A percentile compares a stretch with the other conserved stretches of the same genome.
phyloP scores from a whole-genome alignment of 2,113 vertebrate genomes.

The Macroglossus sobrinus region DNA sequence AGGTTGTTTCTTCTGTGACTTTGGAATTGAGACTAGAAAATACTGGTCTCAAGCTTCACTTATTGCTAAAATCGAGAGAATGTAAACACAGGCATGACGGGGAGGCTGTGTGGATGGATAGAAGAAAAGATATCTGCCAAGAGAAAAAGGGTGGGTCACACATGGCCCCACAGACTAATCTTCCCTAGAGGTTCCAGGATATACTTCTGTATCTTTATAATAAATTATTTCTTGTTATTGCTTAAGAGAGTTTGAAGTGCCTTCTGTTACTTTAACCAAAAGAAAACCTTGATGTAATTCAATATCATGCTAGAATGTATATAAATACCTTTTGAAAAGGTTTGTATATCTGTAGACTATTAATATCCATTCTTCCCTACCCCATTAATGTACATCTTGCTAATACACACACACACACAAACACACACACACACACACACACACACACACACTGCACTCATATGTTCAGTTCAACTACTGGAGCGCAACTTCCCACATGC shows the following conservation, averaged over 20 bases:
- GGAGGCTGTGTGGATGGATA: not conserved
- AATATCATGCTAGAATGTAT: not conserved
- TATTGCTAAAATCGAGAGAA: not conserved
- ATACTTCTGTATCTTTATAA: not conserved
- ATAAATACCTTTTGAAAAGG: not conserved
- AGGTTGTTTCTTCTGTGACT: not conserved
- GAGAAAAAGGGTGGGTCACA: not conserved
- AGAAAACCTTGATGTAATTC: not conserved
- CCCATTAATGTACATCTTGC: not conserved
- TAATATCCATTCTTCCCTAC: not conserved
- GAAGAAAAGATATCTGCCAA: not conserved
- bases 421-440: not conserved
- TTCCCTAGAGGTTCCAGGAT: not conserved
- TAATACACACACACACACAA: not conserved
- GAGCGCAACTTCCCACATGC: not conserved
- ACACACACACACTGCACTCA: not conserved
- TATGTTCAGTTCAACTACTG: not conserved
- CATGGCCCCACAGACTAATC: not conserved
- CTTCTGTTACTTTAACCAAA: conserved; percentile 44
- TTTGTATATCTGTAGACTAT: not conserved
- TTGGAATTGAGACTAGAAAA: not conserved
- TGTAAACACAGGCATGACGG: not conserved
- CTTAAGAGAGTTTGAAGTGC: not conserved
- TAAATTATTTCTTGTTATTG: not conserved
- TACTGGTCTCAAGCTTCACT: not conserved